Base-by-base conservation (phyloP, 2,888 invertebrate genomes). In the Gymnoscelis rufifasciata region DNA sequence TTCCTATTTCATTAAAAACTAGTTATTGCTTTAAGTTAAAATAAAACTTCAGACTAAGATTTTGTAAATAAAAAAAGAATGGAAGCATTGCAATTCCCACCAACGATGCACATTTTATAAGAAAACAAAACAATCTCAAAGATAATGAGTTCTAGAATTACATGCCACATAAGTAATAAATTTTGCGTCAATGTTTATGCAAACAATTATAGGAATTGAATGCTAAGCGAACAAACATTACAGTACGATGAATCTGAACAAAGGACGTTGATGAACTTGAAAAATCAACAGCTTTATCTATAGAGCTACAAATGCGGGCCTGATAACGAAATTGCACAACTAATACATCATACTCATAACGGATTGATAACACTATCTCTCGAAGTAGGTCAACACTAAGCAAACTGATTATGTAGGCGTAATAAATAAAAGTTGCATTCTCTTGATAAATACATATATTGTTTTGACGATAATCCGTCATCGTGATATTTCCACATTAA, bases 331-430 rank as follows among this genome's bases (percentile, higher is more conserved):
- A 75, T 81, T 80, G 77, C 75, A 74, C 75, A 77, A 77, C 68
- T 69, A 75, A 74, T 71, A 78, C 70, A 77, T 75, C 69, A 74
- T 58, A 68, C 70, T 69, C 59, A 57, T 62, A 67, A 66, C 59
- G 53, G 57, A 63, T 59, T 68, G 81, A 84, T 83, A 82, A 68
- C 59, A 50, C 64, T 82, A 83, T 83, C 81, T 63, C 51, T 53
- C 49, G 61, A 83, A 83, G 66, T 84, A 61, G 84, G 84, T 83
- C 83, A 83, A 71, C 63, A 71, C 67, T 67, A 71, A 71, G 68
- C 62, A 57, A 61, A 66, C 66, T 60, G 67, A 74, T 71, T 61
- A 57, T 51, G 44, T 53, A 54, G 48, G 44, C 51, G 59, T 60
- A 57, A 62, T 62, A 53, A 50, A 46, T 19, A 19, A 42, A 35